Base-by-base conservation (phyloP, 2,113 vertebrate genomes). In the Hippocampus guttulatus region DNA sequence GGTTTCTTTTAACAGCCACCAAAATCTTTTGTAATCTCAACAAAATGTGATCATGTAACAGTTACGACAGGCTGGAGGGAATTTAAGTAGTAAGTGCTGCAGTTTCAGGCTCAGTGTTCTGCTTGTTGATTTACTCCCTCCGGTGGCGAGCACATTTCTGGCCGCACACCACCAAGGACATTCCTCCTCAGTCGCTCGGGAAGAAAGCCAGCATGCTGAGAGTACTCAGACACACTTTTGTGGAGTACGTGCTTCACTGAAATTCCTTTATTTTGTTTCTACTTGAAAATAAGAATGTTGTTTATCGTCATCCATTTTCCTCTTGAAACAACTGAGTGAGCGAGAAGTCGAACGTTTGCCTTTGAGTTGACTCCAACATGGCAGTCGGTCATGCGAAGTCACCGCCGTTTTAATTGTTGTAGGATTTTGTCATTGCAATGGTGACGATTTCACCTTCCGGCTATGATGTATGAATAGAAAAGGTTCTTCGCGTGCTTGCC, bases 171-270 rank as follows among this genome's bases (percentile, higher is more conserved):
- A 45, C 75, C 16, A n/a, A 67, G 79, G 75, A 75, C 72, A 82
- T 77, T 84, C 75, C 67, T 69, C 52, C 16, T 70, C 49, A 61
- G 67, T 74, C 76, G 62, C 80, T 70, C 64, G 55, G 74, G 63
- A 71, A 55, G 7, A 61, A 57, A 57, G 67, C 16, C 58, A 74
- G 69, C 51, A 67, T 67, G 66, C 27, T 67, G 30, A 38, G 43
- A 77, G 52, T 12, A 64, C 30, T 71, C 43, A 2, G 21, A 72
- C 63, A 62, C 68, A 41, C 79, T 81, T 64, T 68, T 64, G 45
- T 84, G 84, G 79, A 85, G 87, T 83, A 61, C 66, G 64, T 5
- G 0, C 72, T 40, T 51, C 61, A 41, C 49, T 57, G 25, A 18
- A 43, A 65, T 62, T 27, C 23, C 3, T 21, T 66, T 66, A 38